Percentiles rank a stretch among this genome's conserved stretches.
Conservation (phyloP, 2,797 vertebrate genomes). For the Poeciliopsis presidionis region DNA sequence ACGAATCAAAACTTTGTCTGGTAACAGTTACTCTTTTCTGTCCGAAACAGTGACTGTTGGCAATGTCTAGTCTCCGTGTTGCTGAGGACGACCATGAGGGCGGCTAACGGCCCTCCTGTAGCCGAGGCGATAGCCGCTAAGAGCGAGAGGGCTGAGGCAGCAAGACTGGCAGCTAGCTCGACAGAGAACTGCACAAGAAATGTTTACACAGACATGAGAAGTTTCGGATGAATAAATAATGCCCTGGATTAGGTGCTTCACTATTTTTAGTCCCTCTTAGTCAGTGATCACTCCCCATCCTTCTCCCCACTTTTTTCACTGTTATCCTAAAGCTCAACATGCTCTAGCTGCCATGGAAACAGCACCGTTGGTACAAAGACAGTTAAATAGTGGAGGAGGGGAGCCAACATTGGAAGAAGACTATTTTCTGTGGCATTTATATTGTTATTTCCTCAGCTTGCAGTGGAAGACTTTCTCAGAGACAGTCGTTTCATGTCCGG, state of each 20-base stretch:
- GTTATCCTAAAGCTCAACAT: conserved; percentile 73
- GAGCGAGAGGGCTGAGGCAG: conserved; percentile 39
- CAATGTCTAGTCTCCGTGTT: not conserved
- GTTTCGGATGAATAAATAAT: conserved; percentile 76
- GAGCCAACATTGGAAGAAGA: conserved; percentile 35
- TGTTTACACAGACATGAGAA: conserved; percentile 66
- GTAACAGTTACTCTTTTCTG: not conserved
- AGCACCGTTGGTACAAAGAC: conserved; percentile 58
- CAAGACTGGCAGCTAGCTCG: conserved; percentile 3
- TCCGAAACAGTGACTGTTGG: not conserved
- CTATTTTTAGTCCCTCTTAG: conserved; percentile 74
- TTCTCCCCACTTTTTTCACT: conserved; percentile 56
- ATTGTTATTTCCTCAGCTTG: conserved; percentile 8
- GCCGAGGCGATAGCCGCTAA: conserved; percentile 31
- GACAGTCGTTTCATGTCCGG: not conserved
- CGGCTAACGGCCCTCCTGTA: not conserved
- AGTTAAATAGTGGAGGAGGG: conserved; percentile 62
- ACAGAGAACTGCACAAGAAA: conserved; percentile 35
- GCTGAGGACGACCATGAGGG: too few species aligned
- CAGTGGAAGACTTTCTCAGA: not conserved
- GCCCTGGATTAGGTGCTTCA: conserved; percentile 67
- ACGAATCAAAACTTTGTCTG: not conserved
- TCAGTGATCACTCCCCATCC: conserved; percentile 67
- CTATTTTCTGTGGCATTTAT: conserved; percentile 20
- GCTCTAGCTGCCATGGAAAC: conserved; percentile 79